Conservation (phyloP, 2,888 invertebrate genomes). For the Sphaerophoria rueppellii region DNA sequence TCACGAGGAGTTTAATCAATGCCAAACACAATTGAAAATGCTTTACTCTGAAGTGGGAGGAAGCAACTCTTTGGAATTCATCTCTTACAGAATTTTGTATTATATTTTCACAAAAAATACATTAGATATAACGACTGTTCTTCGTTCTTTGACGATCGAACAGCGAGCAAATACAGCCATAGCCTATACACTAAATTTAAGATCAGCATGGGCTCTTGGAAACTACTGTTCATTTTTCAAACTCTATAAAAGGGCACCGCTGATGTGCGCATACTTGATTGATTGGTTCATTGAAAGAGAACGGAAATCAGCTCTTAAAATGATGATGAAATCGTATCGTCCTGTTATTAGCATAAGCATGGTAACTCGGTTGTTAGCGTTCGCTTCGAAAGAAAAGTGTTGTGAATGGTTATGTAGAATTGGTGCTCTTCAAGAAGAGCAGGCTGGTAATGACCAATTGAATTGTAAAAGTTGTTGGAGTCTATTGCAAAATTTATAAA, state of each 20-base stretch:
- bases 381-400: slow-evolving; percentile 91
- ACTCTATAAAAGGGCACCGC: slow-evolving; percentile 93
- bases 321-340: slow-evolving; percentile 98
- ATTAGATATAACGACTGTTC: slow-evolving; percentile 96
- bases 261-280: slow-evolving; percentile 98
- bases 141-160: slow-evolving; percentile 90
- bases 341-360: slow-evolving; percentile 94
- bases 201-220: slow-evolving; percentile 96
- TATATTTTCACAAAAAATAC: slow-evolving; percentile 99
- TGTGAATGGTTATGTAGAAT: slow-evolving; percentile 93
- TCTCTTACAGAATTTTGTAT: slow-evolving; percentile 97
- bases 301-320: slow-evolving; percentile 94
- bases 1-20: slow-evolving; percentile 99
- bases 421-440: slow-evolving; percentile 87
- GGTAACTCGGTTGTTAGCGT: slow-evolving; percentile 94
- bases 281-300: slow-evolving; percentile 99
- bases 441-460: slow-evolving; percentile 87
- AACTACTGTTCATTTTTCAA: slow-evolving; percentile 97
- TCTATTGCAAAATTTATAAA: slow-evolving; percentile 70
- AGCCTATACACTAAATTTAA: slow-evolving; percentile 92
- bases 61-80: slow-evolving; percentile 94
- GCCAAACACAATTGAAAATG: slow-evolving; percentile 98
- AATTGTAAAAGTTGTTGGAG: slow-evolving; percentile 90
- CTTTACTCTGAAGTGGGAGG: slow-evolving; percentile 92
- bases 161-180: slow-evolving; percentile 93